A percentile compares a stretch with the other conserved stretches of the same genome.
Conservation (phyloP, 2,113 vertebrate species). For the Cyanistes caeruleus region DNA sequence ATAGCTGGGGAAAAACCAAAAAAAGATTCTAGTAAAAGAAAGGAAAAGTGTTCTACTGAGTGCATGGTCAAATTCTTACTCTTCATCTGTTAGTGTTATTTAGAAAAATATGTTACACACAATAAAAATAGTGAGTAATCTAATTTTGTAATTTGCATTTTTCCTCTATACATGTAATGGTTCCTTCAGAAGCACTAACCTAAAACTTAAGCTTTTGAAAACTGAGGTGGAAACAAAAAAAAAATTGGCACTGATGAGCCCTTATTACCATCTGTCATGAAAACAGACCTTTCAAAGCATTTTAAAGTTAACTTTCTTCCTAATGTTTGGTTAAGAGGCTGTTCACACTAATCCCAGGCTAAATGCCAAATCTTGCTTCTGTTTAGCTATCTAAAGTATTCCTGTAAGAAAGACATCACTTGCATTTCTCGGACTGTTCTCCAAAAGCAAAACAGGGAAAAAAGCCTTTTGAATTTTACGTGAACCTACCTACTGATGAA, state of each 20-base stretch:
- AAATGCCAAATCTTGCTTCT: conserved; percentile 61
- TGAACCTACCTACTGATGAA: not conserved
- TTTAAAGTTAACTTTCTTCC: conserved; percentile 67
- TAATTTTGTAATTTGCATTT: not conserved
- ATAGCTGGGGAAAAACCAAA: not conserved
- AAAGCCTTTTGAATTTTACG: not conserved
- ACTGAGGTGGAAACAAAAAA: conserved; percentile 56
- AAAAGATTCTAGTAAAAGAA: not conserved
- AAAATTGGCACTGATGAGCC: conserved; percentile 60
- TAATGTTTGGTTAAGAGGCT: conserved; percentile 65
- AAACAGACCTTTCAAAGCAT: conserved; percentile 69
- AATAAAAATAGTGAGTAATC: not conserved
- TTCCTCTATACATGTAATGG: not conserved
- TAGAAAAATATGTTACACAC: not conserved
- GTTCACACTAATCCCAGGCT: conserved; percentile 58
- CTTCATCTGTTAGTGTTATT: not conserved
- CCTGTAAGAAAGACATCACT: conserved; percentile 54
- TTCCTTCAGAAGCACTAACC: conserved; percentile 26
- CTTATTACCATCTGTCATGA: conserved; percentile 66
- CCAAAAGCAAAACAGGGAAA: not conserved
- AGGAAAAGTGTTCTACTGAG: not conserved
- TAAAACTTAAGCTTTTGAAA: conserved; percentile 39
- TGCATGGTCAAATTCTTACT: not conserved
- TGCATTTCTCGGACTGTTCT: conserved; percentile 54
- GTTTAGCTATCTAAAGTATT: conserved; percentile 46